A percentile compares a stretch with the other conserved stretches of the same genome.
These are phyloP conservation scores for Sesamia nonagrioides DNA, from an alignment of 1,140 invertebrate genomes.

Conservation along the genomic window DNA sequence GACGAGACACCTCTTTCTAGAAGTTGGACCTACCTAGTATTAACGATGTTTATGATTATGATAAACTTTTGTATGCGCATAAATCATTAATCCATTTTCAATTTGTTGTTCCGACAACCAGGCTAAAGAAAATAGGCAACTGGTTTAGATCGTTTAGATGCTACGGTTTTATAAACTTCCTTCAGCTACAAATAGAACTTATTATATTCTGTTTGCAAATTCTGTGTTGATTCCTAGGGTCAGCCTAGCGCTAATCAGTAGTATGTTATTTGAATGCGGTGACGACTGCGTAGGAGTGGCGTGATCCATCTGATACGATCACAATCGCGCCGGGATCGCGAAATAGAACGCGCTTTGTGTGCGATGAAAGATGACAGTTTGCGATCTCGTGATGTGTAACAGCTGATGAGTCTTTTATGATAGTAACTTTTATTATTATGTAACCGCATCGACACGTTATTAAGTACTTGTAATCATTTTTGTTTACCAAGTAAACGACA, in stretches of 20 bases:
- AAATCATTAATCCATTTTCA: no score
- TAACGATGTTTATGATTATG: no score
- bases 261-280: neutral
- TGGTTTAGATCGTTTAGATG: no score
- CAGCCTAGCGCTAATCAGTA: neutral
- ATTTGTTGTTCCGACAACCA: no score
- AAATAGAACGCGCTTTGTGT: constrained; percentile 34
- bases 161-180: no score
- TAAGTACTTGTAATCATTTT: no score
- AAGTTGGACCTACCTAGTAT: no score
- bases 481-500: no score
- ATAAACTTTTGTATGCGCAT: no score
- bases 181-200: neutral
- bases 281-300: constrained; percentile 49
- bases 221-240: neutral
- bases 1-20: no score
- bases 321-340: constrained; percentile 47
- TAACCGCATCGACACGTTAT: neutral
- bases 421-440: constrained; percentile 5
- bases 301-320: constrained; percentile 49
- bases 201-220: neutral
- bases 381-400: constrained; percentile 2
- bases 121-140: no score
- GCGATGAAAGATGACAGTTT: constrained; percentile 41
- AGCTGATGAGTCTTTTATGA: constrained; percentile 15